These are phyloP conservation scores for Syrista parreyssii DNA, from an alignment of 2,888 invertebrate genomes.

Conservation along the genomic window DNA sequence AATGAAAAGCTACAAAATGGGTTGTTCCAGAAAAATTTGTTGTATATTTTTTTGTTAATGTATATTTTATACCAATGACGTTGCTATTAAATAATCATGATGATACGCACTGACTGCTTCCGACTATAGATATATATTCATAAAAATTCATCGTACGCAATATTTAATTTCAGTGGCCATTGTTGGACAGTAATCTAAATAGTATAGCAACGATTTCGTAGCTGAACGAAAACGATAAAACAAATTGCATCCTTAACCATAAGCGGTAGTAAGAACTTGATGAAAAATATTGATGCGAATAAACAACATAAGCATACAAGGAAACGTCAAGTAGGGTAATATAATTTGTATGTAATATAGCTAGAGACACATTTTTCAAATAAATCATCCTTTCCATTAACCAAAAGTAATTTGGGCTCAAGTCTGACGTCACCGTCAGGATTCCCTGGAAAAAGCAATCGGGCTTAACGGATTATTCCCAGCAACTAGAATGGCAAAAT, in stretches of 20 bases:
- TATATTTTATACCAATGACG: background rate
- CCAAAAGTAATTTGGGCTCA: background rate
- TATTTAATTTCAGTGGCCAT: no score
- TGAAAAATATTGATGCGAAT: background rate
- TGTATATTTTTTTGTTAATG: background rate
- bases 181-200: no score
- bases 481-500: background rate
- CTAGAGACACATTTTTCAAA: background rate
- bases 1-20: no score
- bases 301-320: background rate
- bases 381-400: background rate
- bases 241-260: background rate
- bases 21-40: background rate
- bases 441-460: background rate
- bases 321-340: background rate
- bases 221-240: background rate
- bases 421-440: background rate
- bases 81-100: background rate
- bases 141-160: no score
- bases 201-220: no score
- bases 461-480: background rate
- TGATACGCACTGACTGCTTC: no score
- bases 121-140: no score
- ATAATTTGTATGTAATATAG: background rate
- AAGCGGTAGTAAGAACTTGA: background rate